Conservation (phyloP, 1,140 invertebrate genomes). For the Parasteatoda tepidariorum region DNA sequence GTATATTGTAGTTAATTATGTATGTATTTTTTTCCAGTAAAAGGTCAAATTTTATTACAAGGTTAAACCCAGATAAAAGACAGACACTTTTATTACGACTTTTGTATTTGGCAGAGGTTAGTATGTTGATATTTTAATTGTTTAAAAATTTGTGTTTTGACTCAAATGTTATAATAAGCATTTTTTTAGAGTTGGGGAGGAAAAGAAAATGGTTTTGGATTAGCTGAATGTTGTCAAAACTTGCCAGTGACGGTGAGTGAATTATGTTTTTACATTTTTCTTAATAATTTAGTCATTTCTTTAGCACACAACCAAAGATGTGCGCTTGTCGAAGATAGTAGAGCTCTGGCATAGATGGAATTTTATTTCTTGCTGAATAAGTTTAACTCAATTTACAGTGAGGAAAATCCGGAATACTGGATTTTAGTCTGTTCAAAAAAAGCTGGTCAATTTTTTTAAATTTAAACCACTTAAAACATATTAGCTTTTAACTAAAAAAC, state of each 20-base stretch:
- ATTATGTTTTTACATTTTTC: not conserved
- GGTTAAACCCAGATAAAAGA: conserved; percentile 78
- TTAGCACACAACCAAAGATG: no score
- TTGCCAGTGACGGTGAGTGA: conserved; percentile 71
- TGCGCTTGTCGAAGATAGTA: no score
- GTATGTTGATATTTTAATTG: no score
- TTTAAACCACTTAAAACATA: no score
- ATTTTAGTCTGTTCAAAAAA: no score
- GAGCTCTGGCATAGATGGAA: no score
- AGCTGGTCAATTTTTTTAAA: no score
- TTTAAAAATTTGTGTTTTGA: not conserved
- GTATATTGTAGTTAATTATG: no score
- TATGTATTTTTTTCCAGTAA: conserved; percentile 78
- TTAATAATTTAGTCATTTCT: not conserved
- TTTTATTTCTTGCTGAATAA: no score
- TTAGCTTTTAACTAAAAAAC: no score
- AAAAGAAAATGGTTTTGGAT: conserved; percentile 89
- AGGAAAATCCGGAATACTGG: no score
- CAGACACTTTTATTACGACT: conserved; percentile 81
- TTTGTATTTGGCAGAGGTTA: conserved; percentile 84
- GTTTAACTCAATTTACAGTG: no score
- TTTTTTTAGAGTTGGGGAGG: conserved; percentile 81
- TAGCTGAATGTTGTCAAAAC: conserved; percentile 83
- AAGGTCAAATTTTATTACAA: conserved; percentile 88
- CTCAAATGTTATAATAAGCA: not conserved